phyloP scores from a whole-genome alignment of 2,888 invertebrate species.

The Scaptomyza flava region DNA sequence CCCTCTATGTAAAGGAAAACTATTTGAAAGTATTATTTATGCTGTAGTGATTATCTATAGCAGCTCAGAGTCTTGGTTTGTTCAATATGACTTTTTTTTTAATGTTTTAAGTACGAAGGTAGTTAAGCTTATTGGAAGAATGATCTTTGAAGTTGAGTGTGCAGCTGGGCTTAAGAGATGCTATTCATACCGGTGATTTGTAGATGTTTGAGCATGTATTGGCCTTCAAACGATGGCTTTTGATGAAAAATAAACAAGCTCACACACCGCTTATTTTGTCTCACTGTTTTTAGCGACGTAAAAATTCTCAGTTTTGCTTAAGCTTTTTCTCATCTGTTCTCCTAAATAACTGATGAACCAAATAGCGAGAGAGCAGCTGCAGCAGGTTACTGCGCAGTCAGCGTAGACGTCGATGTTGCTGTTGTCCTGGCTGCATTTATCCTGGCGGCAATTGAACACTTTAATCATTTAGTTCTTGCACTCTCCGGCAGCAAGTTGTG shows the following conservation, averaged over 20 bases:
- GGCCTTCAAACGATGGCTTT: no score
- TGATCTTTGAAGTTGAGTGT: no score
- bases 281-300: conserved; percentile 50
- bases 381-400: conserved; percentile 33
- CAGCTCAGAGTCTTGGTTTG: no score
- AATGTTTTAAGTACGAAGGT: no score
- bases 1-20: no score
- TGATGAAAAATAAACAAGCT: neutral
- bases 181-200: no score
- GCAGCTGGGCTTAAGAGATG: no score
- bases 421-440: conserved; percentile 79
- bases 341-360: conserved; percentile 49
- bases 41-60: no score
- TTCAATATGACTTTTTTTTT: no score
- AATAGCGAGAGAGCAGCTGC: conserved; percentile 42
- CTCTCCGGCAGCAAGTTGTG: conserved; percentile 85
- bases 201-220: no score
- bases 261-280: neutral
- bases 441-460: conserved; percentile 74
- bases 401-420: conserved; percentile 37
- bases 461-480: conserved; percentile 85
- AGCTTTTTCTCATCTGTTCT: conserved; percentile 31
- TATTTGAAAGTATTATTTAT: no score
- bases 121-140: no score
- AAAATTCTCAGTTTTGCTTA: conserved; percentile 59